Conservation (phyloP, 1,140 invertebrate species). For the Venustaconcha ellipsiformis region DNA sequence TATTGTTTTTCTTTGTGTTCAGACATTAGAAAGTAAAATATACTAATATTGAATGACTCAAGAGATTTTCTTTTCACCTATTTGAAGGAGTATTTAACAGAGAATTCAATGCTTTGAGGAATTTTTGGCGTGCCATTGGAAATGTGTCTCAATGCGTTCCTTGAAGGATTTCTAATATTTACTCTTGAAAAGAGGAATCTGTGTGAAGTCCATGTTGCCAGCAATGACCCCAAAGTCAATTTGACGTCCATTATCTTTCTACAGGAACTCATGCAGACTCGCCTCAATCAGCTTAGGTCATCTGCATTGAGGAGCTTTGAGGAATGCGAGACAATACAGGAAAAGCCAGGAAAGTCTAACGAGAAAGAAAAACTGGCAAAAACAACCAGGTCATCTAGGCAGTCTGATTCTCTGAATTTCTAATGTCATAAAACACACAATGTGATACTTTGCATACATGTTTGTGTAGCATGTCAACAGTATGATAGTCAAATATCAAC, state of each 20-base stretch:
- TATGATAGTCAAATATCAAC: no score
- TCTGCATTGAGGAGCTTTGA: no score
- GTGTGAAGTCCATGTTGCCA: conserved; percentile 14
- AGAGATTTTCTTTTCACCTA: no score
- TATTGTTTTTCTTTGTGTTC: not conserved
- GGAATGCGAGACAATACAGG: no score
- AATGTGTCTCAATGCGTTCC: conserved; percentile 19
- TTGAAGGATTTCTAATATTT: conserved; percentile 17
- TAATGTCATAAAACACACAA: no score
- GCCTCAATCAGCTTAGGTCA: no score
- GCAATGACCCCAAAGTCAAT: conserved; percentile 10
- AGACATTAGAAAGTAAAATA: not conserved
- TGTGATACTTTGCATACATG: no score
- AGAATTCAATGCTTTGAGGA: conserved; percentile 4
- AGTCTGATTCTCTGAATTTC: no score
- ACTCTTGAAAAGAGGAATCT: not conserved
- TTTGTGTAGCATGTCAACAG: no score
- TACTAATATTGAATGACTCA: not conserved
- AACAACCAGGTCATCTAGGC: no score
- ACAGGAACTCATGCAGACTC: not conserved
- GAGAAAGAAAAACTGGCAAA: no score
- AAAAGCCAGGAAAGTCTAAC: no score
- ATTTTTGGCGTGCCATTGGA: conserved; percentile 23
- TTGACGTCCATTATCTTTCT: conserved; percentile 10
- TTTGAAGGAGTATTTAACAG: not conserved